phyloP scores from a whole-genome alignment of 1,140 invertebrate species.

The Proctacanthus coquilletti region DNA sequence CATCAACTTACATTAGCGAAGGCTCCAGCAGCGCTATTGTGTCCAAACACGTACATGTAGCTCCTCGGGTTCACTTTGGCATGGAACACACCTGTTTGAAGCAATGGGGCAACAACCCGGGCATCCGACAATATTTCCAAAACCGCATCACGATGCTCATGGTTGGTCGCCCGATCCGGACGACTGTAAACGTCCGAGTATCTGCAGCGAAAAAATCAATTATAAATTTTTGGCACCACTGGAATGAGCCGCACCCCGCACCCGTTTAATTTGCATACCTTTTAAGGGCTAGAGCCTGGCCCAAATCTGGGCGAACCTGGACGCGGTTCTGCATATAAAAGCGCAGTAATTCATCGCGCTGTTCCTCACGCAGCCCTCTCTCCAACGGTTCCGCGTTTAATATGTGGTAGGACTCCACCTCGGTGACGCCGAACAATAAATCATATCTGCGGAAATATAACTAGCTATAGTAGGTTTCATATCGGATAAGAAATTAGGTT shows the following conservation, averaged over 20 bases:
- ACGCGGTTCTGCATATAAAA: constrained; percentile 53
- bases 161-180: constrained; percentile 40
- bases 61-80: constrained; percentile 53
- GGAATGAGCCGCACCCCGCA: too few species aligned
- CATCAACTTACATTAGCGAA: constrained; percentile 51
- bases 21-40: constrained; percentile 59
- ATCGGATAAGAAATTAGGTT: too few species aligned
- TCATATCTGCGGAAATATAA: constrained; percentile 72
- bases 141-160: constrained; percentile 61
- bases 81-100: constrained; percentile 56
- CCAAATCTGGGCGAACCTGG: constrained; percentile 42
- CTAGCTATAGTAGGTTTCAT: too few species aligned
- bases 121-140: constrained; percentile 81
- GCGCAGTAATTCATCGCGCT: constrained; percentile 60
- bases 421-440: constrained; percentile 75
- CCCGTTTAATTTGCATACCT: too few species aligned
- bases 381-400: constrained; percentile 48
- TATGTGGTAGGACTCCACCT: constrained; percentile 73
- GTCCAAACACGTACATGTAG: constrained; percentile 81
- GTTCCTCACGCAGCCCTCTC: constrained; percentile 60
- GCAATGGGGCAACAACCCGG: constrained; percentile 54
- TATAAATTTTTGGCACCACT: not conserved
- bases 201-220: constrained; percentile 19
- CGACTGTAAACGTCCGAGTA: constrained; percentile 41
- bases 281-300: constrained; percentile 45